Base-by-base conservation (phyloP, 2,797 vertebrate species). In the Rhinogobio ventralis region DNA sequence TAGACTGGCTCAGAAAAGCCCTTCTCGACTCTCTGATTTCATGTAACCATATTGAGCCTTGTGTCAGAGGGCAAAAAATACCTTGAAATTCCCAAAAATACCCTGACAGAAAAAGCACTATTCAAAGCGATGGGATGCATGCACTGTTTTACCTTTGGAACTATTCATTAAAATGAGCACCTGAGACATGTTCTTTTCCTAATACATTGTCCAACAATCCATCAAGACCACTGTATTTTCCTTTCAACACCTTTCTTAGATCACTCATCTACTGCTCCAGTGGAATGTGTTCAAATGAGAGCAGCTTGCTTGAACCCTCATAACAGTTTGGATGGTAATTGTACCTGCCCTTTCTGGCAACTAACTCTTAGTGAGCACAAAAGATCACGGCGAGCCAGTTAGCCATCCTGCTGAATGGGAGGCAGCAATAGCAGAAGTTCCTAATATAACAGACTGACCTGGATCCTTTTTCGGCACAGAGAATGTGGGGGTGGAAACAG, bases 371-470 rank as follows among this genome's bases (percentile, higher is more conserved):
- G 90, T 86, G 88, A 92, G 90, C 89, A 92, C 49, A 73, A 49
- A 45, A 80, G 79, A 90, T 90, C 90, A 89, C 88, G 86, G 92
- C 89, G 91, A 92, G 88, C 91, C 93, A 92, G 91, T 62, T 87
- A 69, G 87, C 89, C 90, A 91, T 86, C 87, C 90, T 68, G 49
- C 74, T 87, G 90, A 92, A 91, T 91, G 90, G 88, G 90, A 90
- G 90, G 89, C 91, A 93, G 91, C 90, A 92, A 92, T 92, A 93
- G 93, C 90, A 91, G 90, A 88, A 87, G 90, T 90, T 91, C 88
- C 92, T 91, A 90, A 89, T 89, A 91, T 93, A 90, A 90, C 91
- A 83, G 89, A 86, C 91, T 90, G 89, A 88, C 89, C 87, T 74
- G 91, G 91, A 92, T 92, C 85, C 75, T 66, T 88, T 93, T 91